Evolutionary conservation across 1,140 invertebrate genomes (phyloP).

Genomic region (Drosophila subpulchrella): DNA sequence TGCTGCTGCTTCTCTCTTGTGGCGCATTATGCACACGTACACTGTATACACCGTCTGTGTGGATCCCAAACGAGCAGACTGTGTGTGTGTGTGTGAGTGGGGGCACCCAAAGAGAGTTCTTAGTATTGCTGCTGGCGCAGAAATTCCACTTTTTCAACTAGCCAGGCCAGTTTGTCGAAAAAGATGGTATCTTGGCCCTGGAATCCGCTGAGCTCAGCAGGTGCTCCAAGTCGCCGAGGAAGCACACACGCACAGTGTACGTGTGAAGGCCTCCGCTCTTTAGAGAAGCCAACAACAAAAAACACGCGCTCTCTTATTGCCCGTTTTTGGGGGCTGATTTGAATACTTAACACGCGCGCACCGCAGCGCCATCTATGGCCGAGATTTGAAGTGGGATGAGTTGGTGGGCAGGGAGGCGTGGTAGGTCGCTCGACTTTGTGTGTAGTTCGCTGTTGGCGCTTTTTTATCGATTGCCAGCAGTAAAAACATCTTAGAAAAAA

Average conservation of each 20-base stretch:
- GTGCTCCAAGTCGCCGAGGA: slow-evolving; percentile 31
- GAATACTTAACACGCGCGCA: slow-evolving; percentile 63
- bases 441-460: slow-evolving; percentile 39
- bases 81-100: slow-evolving; percentile 8
- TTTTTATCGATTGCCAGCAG: slow-evolving; percentile 40
- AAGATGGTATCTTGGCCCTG: slow-evolving; percentile 2
- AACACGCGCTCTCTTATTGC: slow-evolving; percentile 21
- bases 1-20: slow-evolving; percentile 47
- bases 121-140: slow-evolving; percentile 1
- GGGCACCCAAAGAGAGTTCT: slow-evolving; percentile 35
- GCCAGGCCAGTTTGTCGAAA: neutral
- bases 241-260: slow-evolving; percentile 40
- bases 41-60: slow-evolving; percentile 53
- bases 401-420: slow-evolving; percentile 27
- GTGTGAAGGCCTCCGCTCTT: slow-evolving; percentile 37
- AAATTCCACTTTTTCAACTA: slow-evolving; percentile 5
- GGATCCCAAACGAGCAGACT: slow-evolving; percentile 12
- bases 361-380: slow-evolving; percentile 72
- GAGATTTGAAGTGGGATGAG: slow-evolving; percentile 50
- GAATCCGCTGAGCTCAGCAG: slow-evolving; percentile 52
- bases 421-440: slow-evolving; percentile 43
- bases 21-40: slow-evolving; percentile 78
- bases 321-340: slow-evolving; percentile 65
- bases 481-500: neutral
- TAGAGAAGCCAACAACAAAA: neutral